A percentile compares a stretch with the other conserved stretches of the same genome.
These are phyloP conservation scores for Zosterops pallidus DNA, from an alignment of 2,113 vertebrate genomes.

Conservation along the genomic window DNA sequence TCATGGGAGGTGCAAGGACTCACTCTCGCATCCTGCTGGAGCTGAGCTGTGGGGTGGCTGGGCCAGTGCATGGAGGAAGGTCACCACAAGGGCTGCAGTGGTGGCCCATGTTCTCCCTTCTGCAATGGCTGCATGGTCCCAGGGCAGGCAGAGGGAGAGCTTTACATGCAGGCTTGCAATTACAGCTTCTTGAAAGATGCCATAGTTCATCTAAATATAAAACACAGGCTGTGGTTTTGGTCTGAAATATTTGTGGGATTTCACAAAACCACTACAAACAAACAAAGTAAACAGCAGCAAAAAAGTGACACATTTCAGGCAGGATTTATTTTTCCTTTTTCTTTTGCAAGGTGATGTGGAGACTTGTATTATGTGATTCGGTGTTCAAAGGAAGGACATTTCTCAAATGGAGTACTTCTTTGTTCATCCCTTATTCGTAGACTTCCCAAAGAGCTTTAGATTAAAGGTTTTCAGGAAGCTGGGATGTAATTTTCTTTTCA, in stretches of 20 bases:
- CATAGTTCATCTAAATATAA: conserved; percentile 18
- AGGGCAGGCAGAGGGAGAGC: not conserved
- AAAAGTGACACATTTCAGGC: conserved; percentile 38
- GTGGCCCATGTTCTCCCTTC: conserved; percentile 64
- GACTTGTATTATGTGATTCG: not conserved
- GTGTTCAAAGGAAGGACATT: not conserved
- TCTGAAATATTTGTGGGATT: conserved; percentile 59
- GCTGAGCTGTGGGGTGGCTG: not conserved
- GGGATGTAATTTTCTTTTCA: not conserved
- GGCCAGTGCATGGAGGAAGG: not conserved
- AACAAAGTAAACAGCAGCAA: conserved; percentile 25
- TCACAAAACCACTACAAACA: conserved; percentile 50
- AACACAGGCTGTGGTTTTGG: conserved; percentile 12
- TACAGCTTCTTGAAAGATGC: not conserved
- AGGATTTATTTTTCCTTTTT: not conserved
- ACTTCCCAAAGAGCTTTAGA: not conserved
- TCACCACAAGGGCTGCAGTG: conserved; percentile 3
- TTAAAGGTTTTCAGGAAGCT: not conserved
- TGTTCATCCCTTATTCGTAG: not conserved
- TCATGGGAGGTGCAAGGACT: not conserved
- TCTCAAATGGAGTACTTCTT: not conserved
- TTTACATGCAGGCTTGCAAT: conserved; percentile 9
- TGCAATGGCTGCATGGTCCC: conserved; percentile 54
- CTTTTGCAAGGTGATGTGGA: not conserved
- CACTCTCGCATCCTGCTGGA: not conserved